Percentiles rank a stretch among this genome's conserved stretches.
Conservation (phyloP, 2,797 vertebrate genomes). For the Neosalanx taihuensis region DNA sequence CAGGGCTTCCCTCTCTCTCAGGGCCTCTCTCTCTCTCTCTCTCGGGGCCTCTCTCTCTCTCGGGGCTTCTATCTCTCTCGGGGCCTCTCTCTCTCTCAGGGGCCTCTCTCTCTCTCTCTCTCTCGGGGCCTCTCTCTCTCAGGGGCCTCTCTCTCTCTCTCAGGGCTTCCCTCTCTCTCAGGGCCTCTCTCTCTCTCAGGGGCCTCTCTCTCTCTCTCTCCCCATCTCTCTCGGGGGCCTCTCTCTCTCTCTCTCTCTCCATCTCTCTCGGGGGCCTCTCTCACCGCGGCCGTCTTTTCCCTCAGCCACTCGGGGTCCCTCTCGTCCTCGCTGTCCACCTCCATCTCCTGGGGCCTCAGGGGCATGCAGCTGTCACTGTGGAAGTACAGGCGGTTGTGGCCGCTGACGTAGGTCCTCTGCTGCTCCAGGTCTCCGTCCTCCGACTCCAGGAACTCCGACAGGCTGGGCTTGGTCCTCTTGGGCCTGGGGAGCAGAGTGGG, state of each 20-base stretch:
- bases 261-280: conserved; percentile 7
- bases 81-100: too few relatives aligned
- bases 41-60: too few relatives aligned
- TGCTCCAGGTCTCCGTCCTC: conserved; percentile 96
- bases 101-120: too few relatives aligned
- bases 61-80: too few relatives aligned
- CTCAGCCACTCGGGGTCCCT: conserved; percentile 95
- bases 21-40: too few relatives aligned
- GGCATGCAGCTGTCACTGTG: conserved; percentile 98
- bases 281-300: conserved; percentile 97
- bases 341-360: conserved; percentile 97
- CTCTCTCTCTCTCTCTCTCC: too few relatives aligned
- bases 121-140: too few relatives aligned
- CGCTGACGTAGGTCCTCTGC: conserved; percentile 93
- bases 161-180: conserved; percentile 81
- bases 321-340: conserved; percentile 96
- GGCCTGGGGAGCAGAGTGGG: conserved; percentile 70
- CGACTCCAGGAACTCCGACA: conserved; percentile 95
- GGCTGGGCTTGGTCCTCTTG: conserved; percentile 94
- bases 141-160: conserved; percentile 79
- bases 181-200: too few relatives aligned
- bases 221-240: too few relatives aligned
- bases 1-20: too few relatives aligned
- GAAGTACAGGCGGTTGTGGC: conserved; percentile 98
- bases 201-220: too few relatives aligned